Evolutionary conservation across 2,113 vertebrate species (phyloP), one percentile per base, ranked within the genome.

Genomic region (Zeus faber): DNA sequence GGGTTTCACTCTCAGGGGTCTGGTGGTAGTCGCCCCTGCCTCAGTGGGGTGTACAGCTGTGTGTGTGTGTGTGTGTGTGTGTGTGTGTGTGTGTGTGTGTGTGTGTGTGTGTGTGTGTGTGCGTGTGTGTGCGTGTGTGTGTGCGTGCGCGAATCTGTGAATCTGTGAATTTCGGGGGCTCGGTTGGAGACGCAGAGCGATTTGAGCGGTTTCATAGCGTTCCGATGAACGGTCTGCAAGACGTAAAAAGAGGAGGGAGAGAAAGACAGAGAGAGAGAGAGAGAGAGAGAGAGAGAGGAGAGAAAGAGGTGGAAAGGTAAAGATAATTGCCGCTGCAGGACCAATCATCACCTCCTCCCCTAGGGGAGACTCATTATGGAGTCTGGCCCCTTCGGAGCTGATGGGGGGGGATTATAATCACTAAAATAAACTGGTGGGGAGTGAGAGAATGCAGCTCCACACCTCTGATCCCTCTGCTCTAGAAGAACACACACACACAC

Each of bases 341-440:
- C 46, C 72, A 78, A 80, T 81, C 74, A 81, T 80, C 81, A 81
- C 77, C 79, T 75, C 33, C 47, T n/a, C 70, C 79, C 72, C 72
- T 29, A 49, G 70, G 78, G 81, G 77, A 73, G 65, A 23, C 53
- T 83, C 75, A 86, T 84, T 86, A 84, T 66, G 49, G 68, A 76
- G 77, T 83, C 78, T 66, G 79, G 74, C 51, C 52, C 18, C 63
- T 69, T 72, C 61, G 62, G 66, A 62, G 74, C 64, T 77, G 74
- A 84, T 77, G 73, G 62, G 71, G 62, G 71, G 70, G 74, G 77
- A 84, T 83, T 77, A 80, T 58, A 88, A 86, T 80, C 75, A 81
- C 70, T 79, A 74, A 82, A 81, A 77, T 59, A 87, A 88, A 87
- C 55, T 17, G 70, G 56, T 22, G 41, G 72, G 70, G 75, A 88